A percentile compares a stretch with the other conserved stretches of the same genome.
These are phyloP conservation scores for Seriola aureovittata DNA, from an alignment of 2,113 vertebrate species.

Conservation along the genomic window DNA sequence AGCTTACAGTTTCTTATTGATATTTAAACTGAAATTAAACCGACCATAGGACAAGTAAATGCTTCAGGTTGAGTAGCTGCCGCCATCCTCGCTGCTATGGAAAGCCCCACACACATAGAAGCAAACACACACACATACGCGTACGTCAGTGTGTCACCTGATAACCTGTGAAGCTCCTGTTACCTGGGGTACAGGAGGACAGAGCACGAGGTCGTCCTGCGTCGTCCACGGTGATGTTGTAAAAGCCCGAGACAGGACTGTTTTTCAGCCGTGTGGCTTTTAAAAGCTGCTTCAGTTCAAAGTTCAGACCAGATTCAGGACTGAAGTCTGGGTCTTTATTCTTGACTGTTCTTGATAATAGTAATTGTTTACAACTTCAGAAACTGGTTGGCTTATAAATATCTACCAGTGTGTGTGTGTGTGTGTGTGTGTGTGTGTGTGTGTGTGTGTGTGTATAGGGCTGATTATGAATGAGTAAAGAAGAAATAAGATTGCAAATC, in stretches of 20 bases:
- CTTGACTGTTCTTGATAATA: background rate
- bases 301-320: conserved; percentile 44
- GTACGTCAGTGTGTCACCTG: conserved; percentile 6
- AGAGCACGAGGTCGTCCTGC: background rate
- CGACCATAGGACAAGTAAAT: background rate
- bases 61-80: background rate
- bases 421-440: too few species aligned
- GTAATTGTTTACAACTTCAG: background rate
- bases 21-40: background rate
- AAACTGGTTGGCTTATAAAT: too few species aligned
- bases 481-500: too few species aligned
- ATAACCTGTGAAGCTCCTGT: background rate
- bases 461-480: too few species aligned
- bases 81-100: conserved; percentile 33
- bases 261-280: conserved; percentile 19
- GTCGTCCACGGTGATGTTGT: background rate
- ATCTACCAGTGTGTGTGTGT: too few species aligned
- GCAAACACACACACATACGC: background rate
- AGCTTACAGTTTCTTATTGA: background rate
- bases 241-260: background rate
- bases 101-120: background rate
- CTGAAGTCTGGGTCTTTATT: background rate
- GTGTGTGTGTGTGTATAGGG: too few species aligned
- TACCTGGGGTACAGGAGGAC: background rate
- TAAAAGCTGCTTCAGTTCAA: conserved; percentile 49